Conservation (phyloP, 1,140 invertebrate species). For the Cotesia glomerata region DNA sequence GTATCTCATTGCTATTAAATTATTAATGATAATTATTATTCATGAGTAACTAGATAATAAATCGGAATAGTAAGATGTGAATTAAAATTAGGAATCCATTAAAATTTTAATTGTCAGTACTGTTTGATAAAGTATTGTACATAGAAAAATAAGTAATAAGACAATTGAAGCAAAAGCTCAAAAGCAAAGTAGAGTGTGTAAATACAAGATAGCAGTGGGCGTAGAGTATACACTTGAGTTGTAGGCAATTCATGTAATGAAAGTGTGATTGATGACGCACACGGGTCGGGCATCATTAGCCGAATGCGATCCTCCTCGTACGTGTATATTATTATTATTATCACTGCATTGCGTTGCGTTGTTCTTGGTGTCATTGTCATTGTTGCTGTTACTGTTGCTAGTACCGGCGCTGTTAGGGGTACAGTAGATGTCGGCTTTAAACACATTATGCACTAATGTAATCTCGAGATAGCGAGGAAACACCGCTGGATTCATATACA, state of each 20-base stretch:
- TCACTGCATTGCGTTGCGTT: not conserved
- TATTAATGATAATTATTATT: too few relatives aligned
- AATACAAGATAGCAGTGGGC: slow-evolving; percentile 1
- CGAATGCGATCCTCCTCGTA: slow-evolving; percentile 5
- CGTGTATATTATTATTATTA: too few relatives aligned
- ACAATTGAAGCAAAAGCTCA: slow-evolving; percentile 47
- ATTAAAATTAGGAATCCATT: not conserved
- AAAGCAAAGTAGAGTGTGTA: slow-evolving; percentile 50
- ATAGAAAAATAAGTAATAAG: not conserved
- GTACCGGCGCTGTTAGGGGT: not conserved
- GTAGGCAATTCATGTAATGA: slow-evolving; percentile 60
- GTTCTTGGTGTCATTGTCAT: too few relatives aligned
- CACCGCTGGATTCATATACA: not conserved
- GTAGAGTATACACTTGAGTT: slow-evolving; percentile 28
- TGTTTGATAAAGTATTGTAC: not conserved
- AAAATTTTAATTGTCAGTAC: not conserved
- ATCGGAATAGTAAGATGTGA: too few relatives aligned
- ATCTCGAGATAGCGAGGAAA: slow-evolving; percentile 24
- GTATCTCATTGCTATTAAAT: too few relatives aligned
- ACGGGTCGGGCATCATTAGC: slow-evolving; percentile 53
- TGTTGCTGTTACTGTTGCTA: not conserved
- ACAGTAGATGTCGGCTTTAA: slow-evolving; percentile 18
- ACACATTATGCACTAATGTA: slow-evolving; percentile 33
- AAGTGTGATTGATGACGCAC: slow-evolving; percentile 63
- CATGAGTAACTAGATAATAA: too few relatives aligned